These are phyloP conservation scores for Lithobates sylvaticus DNA, from an alignment of 2,797 vertebrate species.

Conservation along the genomic window DNA sequence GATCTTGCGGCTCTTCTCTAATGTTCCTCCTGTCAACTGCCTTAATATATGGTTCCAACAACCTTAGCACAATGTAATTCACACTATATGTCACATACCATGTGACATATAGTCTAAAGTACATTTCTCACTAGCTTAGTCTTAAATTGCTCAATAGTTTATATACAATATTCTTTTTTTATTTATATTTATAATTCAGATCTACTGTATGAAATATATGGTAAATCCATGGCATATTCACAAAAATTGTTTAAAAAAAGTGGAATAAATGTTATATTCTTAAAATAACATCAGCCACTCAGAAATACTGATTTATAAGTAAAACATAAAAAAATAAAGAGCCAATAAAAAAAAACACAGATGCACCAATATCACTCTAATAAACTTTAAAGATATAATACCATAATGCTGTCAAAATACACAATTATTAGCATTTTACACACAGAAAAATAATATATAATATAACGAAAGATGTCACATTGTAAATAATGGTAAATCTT, in stretches of 20 bases:
- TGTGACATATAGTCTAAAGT: too few species aligned
- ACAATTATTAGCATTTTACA: neutral
- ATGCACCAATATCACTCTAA: too few species aligned
- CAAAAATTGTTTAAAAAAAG: too few species aligned
- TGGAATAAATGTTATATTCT: too few species aligned
- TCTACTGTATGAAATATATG: too few species aligned
- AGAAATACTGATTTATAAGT: neutral
- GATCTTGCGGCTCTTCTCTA: neutral
- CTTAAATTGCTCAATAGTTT: too few species aligned
- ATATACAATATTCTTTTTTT: neutral
- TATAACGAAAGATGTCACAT: neutral
- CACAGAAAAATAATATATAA: neutral
- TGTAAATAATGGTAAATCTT: constrained; percentile 5
- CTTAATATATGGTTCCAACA: neutral
- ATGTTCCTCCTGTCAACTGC: neutral
- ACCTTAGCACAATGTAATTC: neutral
- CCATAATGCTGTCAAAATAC: neutral
- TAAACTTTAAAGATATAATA: neutral
- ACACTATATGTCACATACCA: neutral
- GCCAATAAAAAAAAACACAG: neutral
- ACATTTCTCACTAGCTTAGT: neutral
- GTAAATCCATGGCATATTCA: too few species aligned
- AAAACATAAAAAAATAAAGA: too few species aligned
- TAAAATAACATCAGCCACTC: neutral
- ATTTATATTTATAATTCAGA: neutral